Evolutionary conservation across 2,797 vertebrate species (phyloP).

Genomic region (Odontamblyopus rebecca): DNA sequence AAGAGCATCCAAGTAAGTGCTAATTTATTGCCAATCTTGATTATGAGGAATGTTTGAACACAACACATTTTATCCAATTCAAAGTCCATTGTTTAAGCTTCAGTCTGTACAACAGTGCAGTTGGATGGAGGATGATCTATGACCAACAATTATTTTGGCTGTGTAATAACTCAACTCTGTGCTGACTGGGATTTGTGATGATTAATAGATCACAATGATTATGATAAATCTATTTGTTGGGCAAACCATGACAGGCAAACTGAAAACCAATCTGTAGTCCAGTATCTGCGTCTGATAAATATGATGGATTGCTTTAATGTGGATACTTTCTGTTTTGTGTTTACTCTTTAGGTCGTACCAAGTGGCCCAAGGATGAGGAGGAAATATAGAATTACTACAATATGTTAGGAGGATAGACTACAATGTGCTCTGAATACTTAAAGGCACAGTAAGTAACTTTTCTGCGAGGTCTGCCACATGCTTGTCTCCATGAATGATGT

Average conservation of each 20-base stretch:
- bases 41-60: constrained; percentile 7
- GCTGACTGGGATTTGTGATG: constrained; percentile 56
- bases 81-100: constrained; percentile 21
- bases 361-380: constrained; percentile 41
- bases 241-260: constrained; percentile 15
- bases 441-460: no score
- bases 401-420: constrained; percentile 5
- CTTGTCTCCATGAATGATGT: no score
- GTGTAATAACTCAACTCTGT: constrained; percentile 44
- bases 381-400: constrained; percentile 33
- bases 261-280: constrained; percentile 12
- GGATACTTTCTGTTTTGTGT: constrained; percentile 26
- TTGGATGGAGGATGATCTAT: constrained; percentile 40
- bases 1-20: constrained; percentile 67
- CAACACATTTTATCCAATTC: constrained; percentile 23
- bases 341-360: constrained; percentile 61
- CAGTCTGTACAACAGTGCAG: constrained; percentile 31
- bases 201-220: constrained; percentile 57
- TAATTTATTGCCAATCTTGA: not conserved
- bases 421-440: constrained; percentile 21
- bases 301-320: constrained; percentile 25
- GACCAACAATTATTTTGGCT: constrained; percentile 51
- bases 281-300: constrained; percentile 27
- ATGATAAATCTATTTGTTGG: constrained; percentile 48
- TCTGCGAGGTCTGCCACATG: no score